Evolutionary conservation across 1,140 invertebrate species (phyloP).

Genomic region (Nebria ingens): DNA sequence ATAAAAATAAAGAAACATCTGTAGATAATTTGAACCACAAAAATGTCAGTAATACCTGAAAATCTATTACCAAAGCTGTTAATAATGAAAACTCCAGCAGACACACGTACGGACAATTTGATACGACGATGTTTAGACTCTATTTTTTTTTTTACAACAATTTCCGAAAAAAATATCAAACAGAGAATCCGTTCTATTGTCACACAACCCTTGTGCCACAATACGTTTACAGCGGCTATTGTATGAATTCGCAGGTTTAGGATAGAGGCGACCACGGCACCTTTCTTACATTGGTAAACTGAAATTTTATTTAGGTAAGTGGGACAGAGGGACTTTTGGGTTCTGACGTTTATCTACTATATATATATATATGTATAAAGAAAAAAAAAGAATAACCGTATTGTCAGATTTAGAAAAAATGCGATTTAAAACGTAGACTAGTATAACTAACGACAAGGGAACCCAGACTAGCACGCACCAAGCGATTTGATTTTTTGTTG

Average conservation of each 20-base stretch:
- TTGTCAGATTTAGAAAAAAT: conserved; percentile 8
- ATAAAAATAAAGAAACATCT: too few species aligned
- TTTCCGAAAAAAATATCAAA: background rate
- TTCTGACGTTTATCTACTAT: conserved; percentile 4
- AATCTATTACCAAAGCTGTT: background rate
- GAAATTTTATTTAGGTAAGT: background rate
- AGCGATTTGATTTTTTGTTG: too few species aligned
- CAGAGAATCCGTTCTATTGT: conserved; percentile 4
- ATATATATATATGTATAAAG: too few species aligned
- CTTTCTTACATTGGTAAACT: background rate
- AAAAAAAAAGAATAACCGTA: background rate
- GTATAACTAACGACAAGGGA: conserved; percentile 4
- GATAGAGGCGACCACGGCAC: background rate
- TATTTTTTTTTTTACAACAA: background rate
- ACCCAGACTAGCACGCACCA: background rate
- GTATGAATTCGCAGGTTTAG: background rate
- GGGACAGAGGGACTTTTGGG: background rate
- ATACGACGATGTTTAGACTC: conserved; percentile 8
- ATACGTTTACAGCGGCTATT: conserved; percentile 1
- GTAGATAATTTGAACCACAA: conserved; percentile 7
- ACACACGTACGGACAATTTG: conserved; percentile 4
- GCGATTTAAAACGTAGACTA: background rate
- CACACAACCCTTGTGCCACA: conserved; percentile 5
- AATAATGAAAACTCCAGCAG: conserved; percentile 2
- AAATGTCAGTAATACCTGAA: background rate